phyloP scores from a whole-genome alignment of 2,888 invertebrate genomes.

The Podotricha telesiphe region DNA sequence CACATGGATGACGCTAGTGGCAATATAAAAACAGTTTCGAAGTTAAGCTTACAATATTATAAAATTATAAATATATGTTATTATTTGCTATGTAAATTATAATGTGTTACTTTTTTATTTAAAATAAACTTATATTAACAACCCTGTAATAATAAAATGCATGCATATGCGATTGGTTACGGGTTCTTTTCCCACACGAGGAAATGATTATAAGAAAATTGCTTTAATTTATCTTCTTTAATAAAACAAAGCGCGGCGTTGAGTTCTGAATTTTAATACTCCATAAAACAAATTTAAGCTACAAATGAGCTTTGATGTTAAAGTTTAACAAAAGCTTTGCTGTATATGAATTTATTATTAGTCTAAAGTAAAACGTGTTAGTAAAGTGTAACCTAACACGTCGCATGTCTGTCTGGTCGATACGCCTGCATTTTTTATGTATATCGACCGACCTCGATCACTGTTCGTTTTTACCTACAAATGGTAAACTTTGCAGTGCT shows the following conservation, averaged over 20 bases:
- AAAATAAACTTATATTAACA: not conserved
- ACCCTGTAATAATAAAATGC: no score
- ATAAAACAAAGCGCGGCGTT: not conserved
- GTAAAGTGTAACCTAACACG: constrained; percentile 1
- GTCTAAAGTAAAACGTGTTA: not conserved
- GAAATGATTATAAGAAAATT: no score
- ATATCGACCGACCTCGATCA: constrained; percentile 46
- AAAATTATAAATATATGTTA: no score
- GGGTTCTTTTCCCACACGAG: no score
- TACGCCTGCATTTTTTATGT: constrained; percentile 49
- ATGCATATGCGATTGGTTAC: no score
- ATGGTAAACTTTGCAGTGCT: not conserved
- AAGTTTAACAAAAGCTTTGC: not conserved
- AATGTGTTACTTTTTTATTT: not conserved
- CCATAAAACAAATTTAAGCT: not conserved
- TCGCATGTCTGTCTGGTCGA: constrained; percentile 28
- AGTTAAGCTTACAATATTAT: no score
- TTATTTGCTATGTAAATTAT: no score
- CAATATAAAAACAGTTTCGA: not conserved
- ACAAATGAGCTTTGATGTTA: not conserved
- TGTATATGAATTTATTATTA: not conserved
- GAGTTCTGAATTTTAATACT: not conserved
- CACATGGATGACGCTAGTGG: constrained; percentile 11
- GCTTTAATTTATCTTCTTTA: no score
- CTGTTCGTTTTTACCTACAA: not conserved